Evolutionary conservation across 2,888 invertebrate genomes (phyloP).

Genomic region (Ophion ventricosus): DNA sequence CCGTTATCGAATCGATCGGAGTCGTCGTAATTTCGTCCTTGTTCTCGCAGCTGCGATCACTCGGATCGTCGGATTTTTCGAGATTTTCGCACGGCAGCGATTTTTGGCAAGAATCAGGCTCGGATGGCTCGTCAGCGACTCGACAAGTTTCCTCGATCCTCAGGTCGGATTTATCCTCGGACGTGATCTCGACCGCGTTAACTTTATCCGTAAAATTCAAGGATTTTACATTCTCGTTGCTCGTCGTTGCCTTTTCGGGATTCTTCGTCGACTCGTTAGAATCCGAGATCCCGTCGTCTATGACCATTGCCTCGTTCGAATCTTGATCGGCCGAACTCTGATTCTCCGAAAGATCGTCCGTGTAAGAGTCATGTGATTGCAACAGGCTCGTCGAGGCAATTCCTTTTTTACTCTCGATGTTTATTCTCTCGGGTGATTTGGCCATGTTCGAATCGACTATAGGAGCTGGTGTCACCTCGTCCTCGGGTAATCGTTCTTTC

Average conservation of each 20-base stretch:
- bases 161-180: slow-evolving; percentile 54
- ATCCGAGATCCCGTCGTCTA: slow-evolving; percentile 72
- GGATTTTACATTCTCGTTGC: slow-evolving; percentile 28
- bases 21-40: neutral
- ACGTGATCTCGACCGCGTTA: slow-evolving; percentile 15
- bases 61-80: slow-evolving; percentile 12
- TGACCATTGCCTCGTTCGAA: slow-evolving; percentile 73
- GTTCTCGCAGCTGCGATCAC: neutral
- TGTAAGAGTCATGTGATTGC: slow-evolving; percentile 66
- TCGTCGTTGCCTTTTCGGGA: neutral
- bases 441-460: slow-evolving; percentile 65
- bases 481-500: neutral
- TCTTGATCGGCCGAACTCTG: slow-evolving; percentile 68
- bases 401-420: slow-evolving; percentile 51
- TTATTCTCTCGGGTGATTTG: slow-evolving; percentile 66
- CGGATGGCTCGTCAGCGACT: neutral
- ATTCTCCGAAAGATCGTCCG: slow-evolving; percentile 69
- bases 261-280: slow-evolving; percentile 62
- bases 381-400: slow-evolving; percentile 44
- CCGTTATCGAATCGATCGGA: neutral
- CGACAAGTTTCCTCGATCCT: slow-evolving; percentile 13
- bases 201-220: slow-evolving; percentile 56
- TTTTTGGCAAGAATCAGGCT: neutral
- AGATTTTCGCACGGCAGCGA: neutral
- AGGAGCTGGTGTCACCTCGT: slow-evolving; percentile 55